phyloP scores from a whole-genome alignment of 2,113 vertebrate species.

The Daboia siamensis region DNA sequence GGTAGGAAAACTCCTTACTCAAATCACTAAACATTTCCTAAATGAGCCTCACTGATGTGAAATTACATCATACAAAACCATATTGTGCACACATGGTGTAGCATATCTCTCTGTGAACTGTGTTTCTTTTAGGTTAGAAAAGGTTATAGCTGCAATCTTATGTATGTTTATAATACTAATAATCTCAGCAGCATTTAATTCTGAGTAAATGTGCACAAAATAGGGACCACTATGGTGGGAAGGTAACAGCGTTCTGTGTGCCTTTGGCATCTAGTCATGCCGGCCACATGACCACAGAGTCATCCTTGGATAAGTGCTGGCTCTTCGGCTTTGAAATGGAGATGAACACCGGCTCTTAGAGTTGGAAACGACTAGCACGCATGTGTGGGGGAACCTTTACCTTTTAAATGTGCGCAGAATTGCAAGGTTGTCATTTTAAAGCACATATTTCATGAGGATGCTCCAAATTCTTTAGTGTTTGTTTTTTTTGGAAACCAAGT shows the following conservation, averaged over 20 bases:
- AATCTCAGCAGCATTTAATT: neutral
- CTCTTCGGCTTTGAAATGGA: too few relatives aligned
- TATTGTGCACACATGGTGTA: neutral
- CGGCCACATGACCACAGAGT: too few relatives aligned
- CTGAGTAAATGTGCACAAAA: neutral
- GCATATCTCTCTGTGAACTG: neutral
- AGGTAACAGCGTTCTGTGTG: too few relatives aligned
- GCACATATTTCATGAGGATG: neutral
- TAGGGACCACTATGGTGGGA: too few relatives aligned
- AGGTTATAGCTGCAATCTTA: neutral
- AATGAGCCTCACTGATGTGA: neutral
- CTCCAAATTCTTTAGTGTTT: neutral
- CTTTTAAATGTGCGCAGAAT: neutral
- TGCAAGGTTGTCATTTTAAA: neutral
- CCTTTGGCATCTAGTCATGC: too few relatives aligned
- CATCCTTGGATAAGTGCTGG: too few relatives aligned
- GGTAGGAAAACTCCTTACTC: neutral
- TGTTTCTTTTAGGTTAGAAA: neutral
- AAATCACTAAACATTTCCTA: neutral
- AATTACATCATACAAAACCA: neutral
- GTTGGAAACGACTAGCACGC: too few relatives aligned
- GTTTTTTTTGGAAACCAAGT: slow-evolving; percentile 25
- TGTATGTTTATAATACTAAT: neutral
- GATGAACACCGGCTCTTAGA: too few relatives aligned
- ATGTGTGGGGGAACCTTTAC: too few relatives aligned